These are phyloP conservation scores for Onthophagus taurus DNA, from an alignment of 1,140 invertebrate genomes.

Conservation along the genomic window DNA sequence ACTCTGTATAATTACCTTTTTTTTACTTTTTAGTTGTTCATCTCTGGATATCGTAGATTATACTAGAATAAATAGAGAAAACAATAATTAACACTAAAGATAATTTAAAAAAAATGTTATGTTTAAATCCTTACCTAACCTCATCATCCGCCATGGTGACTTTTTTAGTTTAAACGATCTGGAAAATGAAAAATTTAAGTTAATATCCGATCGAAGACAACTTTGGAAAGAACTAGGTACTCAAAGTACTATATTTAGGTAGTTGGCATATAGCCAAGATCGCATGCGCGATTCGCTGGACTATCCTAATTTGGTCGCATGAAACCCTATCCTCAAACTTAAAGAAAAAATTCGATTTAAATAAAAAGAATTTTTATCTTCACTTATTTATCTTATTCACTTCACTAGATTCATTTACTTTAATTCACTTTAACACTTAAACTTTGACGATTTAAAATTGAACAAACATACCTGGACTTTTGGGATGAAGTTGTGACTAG, in stretches of 20 bases:
- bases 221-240: too few relatives aligned
- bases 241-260: too few relatives aligned
- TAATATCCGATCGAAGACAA: conserved; percentile 3
- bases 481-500: conserved; percentile 40
- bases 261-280: background rate
- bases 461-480: background rate
- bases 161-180: conserved; percentile 31
- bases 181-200: conserved; percentile 18
- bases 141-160: conserved; percentile 79
- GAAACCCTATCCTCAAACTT: background rate
- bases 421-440: background rate
- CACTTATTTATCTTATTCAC: background rate
- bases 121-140: conserved; percentile 78
- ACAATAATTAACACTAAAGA: too few relatives aligned
- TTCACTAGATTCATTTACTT: background rate
- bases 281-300: background rate
- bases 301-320: background rate
- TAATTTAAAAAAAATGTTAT: too few relatives aligned
- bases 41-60: too few relatives aligned
- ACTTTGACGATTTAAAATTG: background rate
- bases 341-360: too few relatives aligned
- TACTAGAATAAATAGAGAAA: too few relatives aligned
- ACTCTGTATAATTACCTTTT: too few relatives aligned
- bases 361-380: background rate
- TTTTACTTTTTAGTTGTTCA: too few relatives aligned